These are phyloP conservation scores for Euglossa dilemma DNA, from an alignment of 1,140 invertebrate genomes.

Conservation along the genomic window DNA sequence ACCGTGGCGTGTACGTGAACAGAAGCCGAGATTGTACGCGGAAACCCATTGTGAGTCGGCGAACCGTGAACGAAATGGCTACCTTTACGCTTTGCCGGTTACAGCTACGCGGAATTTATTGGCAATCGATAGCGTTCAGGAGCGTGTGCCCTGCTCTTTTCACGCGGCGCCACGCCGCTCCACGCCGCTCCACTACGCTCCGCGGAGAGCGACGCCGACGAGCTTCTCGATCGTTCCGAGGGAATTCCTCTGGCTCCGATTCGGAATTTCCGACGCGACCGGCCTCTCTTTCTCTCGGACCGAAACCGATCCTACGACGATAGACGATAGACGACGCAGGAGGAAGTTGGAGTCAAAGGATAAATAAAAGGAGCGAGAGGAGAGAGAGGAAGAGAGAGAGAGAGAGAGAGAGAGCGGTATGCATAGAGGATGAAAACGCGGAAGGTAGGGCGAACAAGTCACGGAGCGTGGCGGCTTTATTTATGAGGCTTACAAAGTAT, in stretches of 20 bases:
- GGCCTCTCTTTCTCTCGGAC: neutral
- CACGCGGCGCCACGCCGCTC: neutral
- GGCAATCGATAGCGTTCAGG: slow-evolving; percentile 68
- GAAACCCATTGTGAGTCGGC: slow-evolving; percentile 71
- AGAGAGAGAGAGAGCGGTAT: neutral
- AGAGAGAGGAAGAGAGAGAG: neutral
- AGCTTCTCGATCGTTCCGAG: no score
- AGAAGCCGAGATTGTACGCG: slow-evolving; percentile 68
- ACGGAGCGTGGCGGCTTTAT: slow-evolving; percentile 59
- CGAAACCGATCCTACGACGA: no score
- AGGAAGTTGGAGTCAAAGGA: neutral
- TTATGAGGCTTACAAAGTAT: slow-evolving; percentile 70
- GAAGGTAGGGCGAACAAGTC: slow-evolving; percentile 27
- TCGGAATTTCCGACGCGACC: neutral
- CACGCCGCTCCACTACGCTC: no score
- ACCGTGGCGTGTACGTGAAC: slow-evolving; percentile 57
- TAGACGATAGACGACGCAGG: neutral
- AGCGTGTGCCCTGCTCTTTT: slow-evolving; percentile 35
- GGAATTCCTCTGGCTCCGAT: neutral
- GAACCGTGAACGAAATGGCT: slow-evolving; percentile 76
- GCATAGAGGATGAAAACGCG: slow-evolving; percentile 33
- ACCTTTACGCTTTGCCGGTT: slow-evolving; percentile 73
- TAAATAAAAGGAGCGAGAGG: slow-evolving; percentile 2
- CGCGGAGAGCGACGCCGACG: no score
- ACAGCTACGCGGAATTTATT: slow-evolving; percentile 73